phyloP scores from a whole-genome alignment of 1,140 invertebrate species.

The Adoxophyes honmai region DNA sequence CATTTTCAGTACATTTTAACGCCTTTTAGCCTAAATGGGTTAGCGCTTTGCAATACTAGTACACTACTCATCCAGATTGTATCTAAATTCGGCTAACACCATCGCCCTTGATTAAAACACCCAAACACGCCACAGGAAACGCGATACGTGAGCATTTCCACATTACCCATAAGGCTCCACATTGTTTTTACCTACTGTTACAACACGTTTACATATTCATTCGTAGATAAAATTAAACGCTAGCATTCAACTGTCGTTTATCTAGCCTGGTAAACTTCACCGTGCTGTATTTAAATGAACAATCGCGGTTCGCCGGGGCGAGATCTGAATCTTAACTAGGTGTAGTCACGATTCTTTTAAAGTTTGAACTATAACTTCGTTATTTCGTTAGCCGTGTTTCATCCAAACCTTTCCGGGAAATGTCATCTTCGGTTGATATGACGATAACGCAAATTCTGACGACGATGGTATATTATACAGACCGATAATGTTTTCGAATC shows the following conservation, averaged over 20 bases:
- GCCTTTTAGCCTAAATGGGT: too few species aligned
- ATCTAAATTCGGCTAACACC: too few species aligned
- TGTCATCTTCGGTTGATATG: neutral
- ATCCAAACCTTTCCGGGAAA: conserved; percentile 5
- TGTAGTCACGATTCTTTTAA: conserved; percentile 43
- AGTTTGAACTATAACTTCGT: conserved; percentile 17
- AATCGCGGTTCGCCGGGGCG: conserved; percentile 29
- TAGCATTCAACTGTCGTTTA: conserved; percentile 21
- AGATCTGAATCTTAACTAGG: conserved; percentile 59
- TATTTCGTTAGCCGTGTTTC: conserved; percentile 7
- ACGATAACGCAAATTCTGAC: too few species aligned
- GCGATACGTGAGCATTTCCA: neutral
- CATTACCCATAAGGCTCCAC: neutral
- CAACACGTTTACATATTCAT: conserved; percentile 11
- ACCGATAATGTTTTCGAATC: too few species aligned
- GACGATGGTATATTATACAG: too few species aligned
- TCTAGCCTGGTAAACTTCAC: conserved; percentile 13
- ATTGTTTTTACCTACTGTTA: conserved; percentile 11
- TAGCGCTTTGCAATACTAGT: too few species aligned
- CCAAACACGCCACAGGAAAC: neutral
- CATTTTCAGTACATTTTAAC: too few species aligned
- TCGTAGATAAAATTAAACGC: conserved; percentile 15
- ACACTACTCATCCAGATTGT: too few species aligned
- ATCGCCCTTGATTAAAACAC: neutral
- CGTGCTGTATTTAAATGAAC: conserved; percentile 26